Percentiles rank a stretch among this genome's conserved stretches.
Conservation (phyloP, 2,888 invertebrate species). For the Dasypolia templi region DNA sequence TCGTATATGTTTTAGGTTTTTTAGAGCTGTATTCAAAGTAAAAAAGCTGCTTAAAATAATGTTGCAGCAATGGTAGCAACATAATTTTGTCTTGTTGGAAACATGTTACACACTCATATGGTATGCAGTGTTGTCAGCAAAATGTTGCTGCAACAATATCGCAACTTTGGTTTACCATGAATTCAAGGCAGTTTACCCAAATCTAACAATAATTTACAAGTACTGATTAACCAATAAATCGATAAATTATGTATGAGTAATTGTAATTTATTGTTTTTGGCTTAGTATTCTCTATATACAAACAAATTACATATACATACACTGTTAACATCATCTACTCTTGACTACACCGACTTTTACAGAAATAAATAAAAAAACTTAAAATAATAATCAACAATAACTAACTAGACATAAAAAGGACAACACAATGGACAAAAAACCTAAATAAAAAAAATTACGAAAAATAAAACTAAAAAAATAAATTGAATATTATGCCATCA, state of each 20-base stretch:
- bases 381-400: constrained; percentile 6
- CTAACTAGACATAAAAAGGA: constrained; percentile 51
- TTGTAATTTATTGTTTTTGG: background rate
- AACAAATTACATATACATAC: constrained; percentile 9
- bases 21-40: background rate
- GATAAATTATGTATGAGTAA: background rate
- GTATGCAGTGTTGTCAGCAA: background rate
- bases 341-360: background rate
- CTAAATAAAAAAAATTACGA: constrained; percentile 26
- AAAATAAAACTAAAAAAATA: constrained; percentile 14
- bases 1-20: background rate
- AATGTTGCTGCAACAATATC: background rate
- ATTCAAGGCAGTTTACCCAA: background rate
- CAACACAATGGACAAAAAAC: constrained; percentile 48
- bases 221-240: background rate
- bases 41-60: background rate
- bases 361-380: background rate
- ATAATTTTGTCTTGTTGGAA: background rate
- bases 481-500: constrained; percentile 46
- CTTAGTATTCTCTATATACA: constrained; percentile 8
- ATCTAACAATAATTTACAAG: background rate
- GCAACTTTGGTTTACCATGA: background rate
- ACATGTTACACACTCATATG: background rate
- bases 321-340: background rate
- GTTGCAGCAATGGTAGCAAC: background rate